A percentile compares a stretch with the other conserved stretches of the same genome.
Conservation (phyloP, 1,140 invertebrate species). For the Ceratina japonica region DNA sequence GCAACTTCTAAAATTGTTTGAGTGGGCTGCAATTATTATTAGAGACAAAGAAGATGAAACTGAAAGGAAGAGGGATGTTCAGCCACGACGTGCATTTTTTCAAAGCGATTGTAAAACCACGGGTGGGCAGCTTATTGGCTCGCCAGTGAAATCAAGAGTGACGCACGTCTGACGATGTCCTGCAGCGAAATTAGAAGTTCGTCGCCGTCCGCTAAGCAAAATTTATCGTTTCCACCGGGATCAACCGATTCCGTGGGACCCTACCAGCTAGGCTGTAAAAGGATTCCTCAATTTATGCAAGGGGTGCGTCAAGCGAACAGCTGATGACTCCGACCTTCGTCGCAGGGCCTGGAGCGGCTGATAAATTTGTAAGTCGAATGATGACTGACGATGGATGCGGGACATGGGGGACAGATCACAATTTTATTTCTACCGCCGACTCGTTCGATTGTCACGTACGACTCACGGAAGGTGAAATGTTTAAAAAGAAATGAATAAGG, state of each 20-base stretch:
- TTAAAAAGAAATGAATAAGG: neutral
- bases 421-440: neutral
- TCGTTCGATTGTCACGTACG: no score
- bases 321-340: slow-evolving; percentile 15
- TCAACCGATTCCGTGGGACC: slow-evolving; percentile 37
- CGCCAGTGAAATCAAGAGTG: slow-evolving; percentile 40
- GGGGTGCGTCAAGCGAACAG: slow-evolving; percentile 25
- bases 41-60: neutral
- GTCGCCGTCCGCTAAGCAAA: slow-evolving; percentile 48
- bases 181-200: slow-evolving; percentile 56
- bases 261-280: neutral
- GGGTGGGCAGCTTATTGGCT: slow-evolving; percentile 63
- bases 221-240: slow-evolving; percentile 58
- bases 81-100: slow-evolving; percentile 25
- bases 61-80: neutral
- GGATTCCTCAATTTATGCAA: slow-evolving; percentile 39
- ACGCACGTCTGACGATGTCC: slow-evolving; percentile 44
- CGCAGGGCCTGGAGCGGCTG: neutral
- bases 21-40: no score
- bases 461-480: neutral
- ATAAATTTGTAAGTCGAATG: slow-evolving; percentile 38
- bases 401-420: neutral
- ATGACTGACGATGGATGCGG: slow-evolving; percentile 19
- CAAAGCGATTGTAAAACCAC: slow-evolving; percentile 29
- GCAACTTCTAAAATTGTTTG: no score